Conservation (phyloP, 2,888 invertebrate genomes). For the Physocephala rufipes region DNA sequence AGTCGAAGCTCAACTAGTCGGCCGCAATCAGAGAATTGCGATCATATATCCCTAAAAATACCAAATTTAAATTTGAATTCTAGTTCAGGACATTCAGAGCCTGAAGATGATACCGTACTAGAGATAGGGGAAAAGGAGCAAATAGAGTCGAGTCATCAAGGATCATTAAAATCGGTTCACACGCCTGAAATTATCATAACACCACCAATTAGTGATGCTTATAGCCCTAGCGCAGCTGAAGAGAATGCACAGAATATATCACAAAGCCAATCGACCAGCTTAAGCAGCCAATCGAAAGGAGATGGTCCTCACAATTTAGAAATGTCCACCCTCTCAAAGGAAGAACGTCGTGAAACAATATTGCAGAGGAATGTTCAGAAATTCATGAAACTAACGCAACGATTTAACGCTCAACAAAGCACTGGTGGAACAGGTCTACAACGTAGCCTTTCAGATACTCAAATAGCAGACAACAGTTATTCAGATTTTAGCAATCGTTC, state of each 20-base stretch:
- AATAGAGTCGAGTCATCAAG: constrained; percentile 37
- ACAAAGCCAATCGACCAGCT: neutral
- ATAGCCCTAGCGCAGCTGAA: constrained; percentile 51
- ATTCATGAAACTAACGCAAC: constrained; percentile 45
- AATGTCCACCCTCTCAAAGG: constrained; percentile 32
- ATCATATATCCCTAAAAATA: constrained; percentile 39
- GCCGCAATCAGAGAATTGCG: neutral
- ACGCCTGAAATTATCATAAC: constrained; percentile 28
- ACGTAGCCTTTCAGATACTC: constrained; percentile 48
- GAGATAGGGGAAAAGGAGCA: constrained; percentile 3
- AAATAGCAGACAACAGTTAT: constrained; percentile 40
- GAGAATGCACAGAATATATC: constrained; percentile 41
- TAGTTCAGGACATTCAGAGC: constrained; percentile 51
- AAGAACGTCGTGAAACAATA: constrained; percentile 33
- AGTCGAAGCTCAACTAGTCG: constrained; percentile 34
- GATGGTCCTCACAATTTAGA: constrained; percentile 21
- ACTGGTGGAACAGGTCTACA: constrained; percentile 34
- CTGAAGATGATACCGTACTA: constrained; percentile 39
- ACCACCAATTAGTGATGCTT: constrained; percentile 41
- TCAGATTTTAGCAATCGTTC: neutral
- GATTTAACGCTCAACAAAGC: constrained; percentile 14
- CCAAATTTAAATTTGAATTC: constrained; percentile 55
- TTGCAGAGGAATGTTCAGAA: constrained; percentile 46
- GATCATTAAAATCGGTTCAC: constrained; percentile 24
- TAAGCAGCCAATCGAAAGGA: neutral